Percentiles rank a stretch among this genome's conserved stretches.
phyloP scores from a whole-genome alignment of 2,797 vertebrate genomes.

The Gymnoscopelus microlampas region DNA sequence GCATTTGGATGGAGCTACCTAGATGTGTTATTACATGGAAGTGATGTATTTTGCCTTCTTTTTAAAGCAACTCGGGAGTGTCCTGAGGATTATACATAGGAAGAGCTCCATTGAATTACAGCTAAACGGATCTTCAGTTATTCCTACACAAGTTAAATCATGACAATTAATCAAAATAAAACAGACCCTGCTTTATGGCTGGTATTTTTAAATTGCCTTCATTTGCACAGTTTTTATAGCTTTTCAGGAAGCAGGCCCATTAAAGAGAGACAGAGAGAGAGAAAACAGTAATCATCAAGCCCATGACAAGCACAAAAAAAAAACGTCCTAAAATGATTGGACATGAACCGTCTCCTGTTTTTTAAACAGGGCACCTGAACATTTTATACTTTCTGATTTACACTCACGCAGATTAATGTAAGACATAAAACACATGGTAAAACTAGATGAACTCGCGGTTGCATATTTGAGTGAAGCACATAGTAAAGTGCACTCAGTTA shows the following conservation, averaged over 20 bases:
- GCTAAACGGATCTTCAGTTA: background rate
- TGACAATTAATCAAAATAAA: conserved; percentile 17
- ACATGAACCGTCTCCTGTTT: background rate
- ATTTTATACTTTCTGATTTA: background rate
- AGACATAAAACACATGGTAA: background rate
- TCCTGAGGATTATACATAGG: background rate
- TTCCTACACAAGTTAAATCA: conserved; percentile 12
- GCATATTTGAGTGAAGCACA: conserved; percentile 46
- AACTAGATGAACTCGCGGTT: conserved; percentile 26
- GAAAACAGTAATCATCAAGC: background rate
- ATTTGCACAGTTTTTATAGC: background rate
- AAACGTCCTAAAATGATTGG: background rate
- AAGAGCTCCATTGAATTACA: conserved; percentile 12
- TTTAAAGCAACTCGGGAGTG: conserved; percentile 26
- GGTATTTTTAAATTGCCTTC: background rate
- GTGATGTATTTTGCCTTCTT: conserved; percentile 6
- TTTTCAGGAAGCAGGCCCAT: too few species aligned
- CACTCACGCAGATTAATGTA: background rate
- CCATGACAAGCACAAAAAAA: background rate
- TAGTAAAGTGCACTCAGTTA: conserved; percentile 17
- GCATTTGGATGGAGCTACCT: conserved; percentile 51
- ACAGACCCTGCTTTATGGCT: background rate
- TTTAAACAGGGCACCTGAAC: background rate
- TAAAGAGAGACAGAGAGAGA: background rate
- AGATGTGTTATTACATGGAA: conserved; percentile 59